phyloP scores from a whole-genome alignment of 2,888 invertebrate species.

The Agrotis segetum region DNA sequence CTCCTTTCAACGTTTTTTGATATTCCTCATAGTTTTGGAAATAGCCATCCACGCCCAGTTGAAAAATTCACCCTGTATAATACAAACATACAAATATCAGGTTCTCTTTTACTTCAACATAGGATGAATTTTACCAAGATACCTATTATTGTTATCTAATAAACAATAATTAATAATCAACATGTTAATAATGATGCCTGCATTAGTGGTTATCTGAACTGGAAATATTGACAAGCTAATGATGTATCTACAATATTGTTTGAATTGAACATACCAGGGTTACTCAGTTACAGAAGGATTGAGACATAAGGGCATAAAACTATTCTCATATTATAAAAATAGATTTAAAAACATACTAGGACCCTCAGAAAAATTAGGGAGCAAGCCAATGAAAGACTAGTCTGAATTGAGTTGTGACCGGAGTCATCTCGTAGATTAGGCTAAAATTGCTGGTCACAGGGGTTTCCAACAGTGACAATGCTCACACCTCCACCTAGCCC shows the following conservation, averaged over 20 bases:
- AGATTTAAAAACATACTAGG: constrained; percentile 18
- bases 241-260: constrained; percentile 4
- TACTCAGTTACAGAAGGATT: not conserved
- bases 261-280: constrained; percentile 4
- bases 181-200: constrained; percentile 20
- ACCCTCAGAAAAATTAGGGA: constrained; percentile 87
- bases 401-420: constrained; percentile 96
- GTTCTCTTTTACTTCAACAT: not conserved
- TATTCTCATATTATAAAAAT: not conserved
- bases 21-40: no score
- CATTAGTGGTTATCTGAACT: constrained; percentile 19
- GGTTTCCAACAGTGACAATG: constrained; percentile 92
- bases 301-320: not conserved
- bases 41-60: no score
- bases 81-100: not conserved
- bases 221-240: constrained; percentile 34
- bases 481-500: constrained; percentile 86
- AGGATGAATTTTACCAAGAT: constrained; percentile 15
- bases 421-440: constrained; percentile 93
- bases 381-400: constrained; percentile 94
- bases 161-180: constrained; percentile 37
- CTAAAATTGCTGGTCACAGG: constrained; percentile 94
- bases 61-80: no score
- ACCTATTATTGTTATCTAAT: constrained; percentile 37
- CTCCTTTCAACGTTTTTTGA: no score